Evolutionary conservation across 2,113 vertebrate species (phyloP).

Genomic region (Pipa parva): DNA sequence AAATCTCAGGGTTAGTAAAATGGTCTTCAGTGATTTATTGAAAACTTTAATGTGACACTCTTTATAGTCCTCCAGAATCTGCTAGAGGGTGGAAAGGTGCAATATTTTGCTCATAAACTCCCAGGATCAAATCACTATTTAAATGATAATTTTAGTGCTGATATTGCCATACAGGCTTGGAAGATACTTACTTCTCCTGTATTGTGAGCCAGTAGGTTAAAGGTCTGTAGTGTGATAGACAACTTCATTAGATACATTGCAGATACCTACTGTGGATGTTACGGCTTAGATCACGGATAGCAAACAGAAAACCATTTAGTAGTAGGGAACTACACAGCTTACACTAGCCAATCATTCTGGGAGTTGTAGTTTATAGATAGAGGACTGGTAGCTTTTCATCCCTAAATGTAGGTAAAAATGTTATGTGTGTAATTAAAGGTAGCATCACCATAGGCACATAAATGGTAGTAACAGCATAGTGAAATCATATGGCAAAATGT

Average conservation of each 20-base stretch:
- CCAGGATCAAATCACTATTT: constrained; percentile 52
- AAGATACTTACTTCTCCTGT: constrained; percentile 6
- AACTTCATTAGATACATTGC: constrained; percentile 15
- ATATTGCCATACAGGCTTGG: constrained; percentile 7
- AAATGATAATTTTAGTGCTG: constrained; percentile 50
- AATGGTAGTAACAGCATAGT: too few species aligned
- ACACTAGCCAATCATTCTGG: not conserved
- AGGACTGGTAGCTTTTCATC: too few species aligned
- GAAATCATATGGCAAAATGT: too few species aligned
- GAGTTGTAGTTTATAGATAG: not conserved
- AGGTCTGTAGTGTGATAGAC: constrained; percentile 8
- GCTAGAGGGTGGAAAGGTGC: constrained; percentile 56
- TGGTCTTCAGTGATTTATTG: constrained; percentile 76
- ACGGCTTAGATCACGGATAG: constrained; percentile 11
- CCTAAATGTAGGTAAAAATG: too few species aligned
- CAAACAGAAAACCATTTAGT: not conserved
- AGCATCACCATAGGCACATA: too few species aligned
- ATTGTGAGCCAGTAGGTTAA: constrained; percentile 5
- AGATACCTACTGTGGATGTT: constrained; percentile 5
- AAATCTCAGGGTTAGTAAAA: constrained; percentile 78
- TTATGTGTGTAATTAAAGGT: too few species aligned
- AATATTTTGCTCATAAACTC: constrained; percentile 40
- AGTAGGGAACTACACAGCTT: not conserved
- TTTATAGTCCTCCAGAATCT: constrained; percentile 64
- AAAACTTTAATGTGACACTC: constrained; percentile 62